Evolutionary conservation across 2,888 invertebrate species (phyloP).

Genomic region (Hydrotaea diabolus): DNA sequence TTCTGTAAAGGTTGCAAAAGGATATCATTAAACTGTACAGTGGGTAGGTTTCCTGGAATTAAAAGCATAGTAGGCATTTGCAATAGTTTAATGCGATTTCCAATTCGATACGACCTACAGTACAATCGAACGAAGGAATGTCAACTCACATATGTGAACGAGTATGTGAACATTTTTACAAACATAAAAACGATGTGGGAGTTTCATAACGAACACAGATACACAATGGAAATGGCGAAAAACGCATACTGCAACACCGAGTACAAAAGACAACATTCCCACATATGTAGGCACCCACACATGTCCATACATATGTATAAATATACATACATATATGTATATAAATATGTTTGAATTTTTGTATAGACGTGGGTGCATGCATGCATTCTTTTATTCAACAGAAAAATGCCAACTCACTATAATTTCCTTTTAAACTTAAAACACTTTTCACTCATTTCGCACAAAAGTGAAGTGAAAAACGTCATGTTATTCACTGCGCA

Average conservation of each 20-base stretch:
- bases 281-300: no score
- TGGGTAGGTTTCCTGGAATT: no score
- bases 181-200: background rate
- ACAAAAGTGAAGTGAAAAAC: background rate
- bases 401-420: conserved; percentile 28
- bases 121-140: no score
- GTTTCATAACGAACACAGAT: background rate
- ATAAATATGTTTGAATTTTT: background rate
- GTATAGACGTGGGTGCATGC: background rate
- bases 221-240: background rate
- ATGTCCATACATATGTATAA: background rate
- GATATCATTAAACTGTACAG: no score
- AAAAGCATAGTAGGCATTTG: no score
- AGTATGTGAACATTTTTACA: no score
- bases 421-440: conserved; percentile 44
- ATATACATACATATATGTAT: background rate
- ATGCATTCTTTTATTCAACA: background rate
- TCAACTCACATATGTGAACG: no score
- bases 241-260: background rate
- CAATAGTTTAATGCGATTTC: no score
- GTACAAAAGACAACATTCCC: no score
- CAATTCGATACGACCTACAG: no score
- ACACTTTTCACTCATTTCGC: conserved; percentile 46
- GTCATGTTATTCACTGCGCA: background rate
- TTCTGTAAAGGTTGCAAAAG: no score